phyloP scores from a whole-genome alignment of 2,113 vertebrate genomes.

The Accipiter cooperii region DNA sequence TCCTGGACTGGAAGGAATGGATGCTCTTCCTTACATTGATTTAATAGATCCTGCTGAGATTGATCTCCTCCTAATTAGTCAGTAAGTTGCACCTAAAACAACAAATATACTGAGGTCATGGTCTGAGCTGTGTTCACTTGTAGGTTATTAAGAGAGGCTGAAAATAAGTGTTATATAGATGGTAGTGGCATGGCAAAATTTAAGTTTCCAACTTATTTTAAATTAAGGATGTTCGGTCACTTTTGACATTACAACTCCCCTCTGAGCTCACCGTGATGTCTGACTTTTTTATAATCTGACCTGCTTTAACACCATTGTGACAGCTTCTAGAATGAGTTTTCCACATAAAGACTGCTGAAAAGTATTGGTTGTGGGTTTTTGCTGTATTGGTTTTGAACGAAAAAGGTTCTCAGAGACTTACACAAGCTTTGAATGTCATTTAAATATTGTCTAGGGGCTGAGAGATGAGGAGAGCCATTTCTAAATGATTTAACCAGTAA shows the following conservation, averaged over 20 bases:
- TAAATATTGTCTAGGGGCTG: not conserved
- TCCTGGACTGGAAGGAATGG: slow-evolving; percentile 96
- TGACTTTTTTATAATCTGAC: not conserved
- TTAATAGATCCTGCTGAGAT: slow-evolving; percentile 98
- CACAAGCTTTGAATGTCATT: not conserved
- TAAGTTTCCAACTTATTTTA: not conserved
- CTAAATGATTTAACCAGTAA: not conserved
- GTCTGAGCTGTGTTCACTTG: not conserved
- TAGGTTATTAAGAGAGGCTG: not conserved
- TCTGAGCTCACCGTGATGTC: not conserved
- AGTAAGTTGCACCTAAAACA: slow-evolving; percentile 78
- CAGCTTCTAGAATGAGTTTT: not conserved
- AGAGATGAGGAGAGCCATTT: accelerated
- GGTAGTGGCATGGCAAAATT: not conserved
- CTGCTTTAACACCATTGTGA: not conserved
- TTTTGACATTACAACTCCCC: not conserved
- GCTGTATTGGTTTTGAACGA: not conserved
- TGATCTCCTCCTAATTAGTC: slow-evolving; percentile 94
- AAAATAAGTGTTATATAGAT: not conserved
- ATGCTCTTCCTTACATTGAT: slow-evolving; percentile 96
- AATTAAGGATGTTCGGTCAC: not conserved
- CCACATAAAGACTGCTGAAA: not conserved
- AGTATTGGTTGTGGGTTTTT: not conserved
- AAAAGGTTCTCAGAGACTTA: not conserved
- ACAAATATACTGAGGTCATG: not conserved